A percentile compares a stretch with the other conserved stretches of the same genome.
These are phyloP conservation scores for Ifrita kowaldi DNA, from an alignment of 2,113 vertebrate species.

Conservation along the genomic window DNA sequence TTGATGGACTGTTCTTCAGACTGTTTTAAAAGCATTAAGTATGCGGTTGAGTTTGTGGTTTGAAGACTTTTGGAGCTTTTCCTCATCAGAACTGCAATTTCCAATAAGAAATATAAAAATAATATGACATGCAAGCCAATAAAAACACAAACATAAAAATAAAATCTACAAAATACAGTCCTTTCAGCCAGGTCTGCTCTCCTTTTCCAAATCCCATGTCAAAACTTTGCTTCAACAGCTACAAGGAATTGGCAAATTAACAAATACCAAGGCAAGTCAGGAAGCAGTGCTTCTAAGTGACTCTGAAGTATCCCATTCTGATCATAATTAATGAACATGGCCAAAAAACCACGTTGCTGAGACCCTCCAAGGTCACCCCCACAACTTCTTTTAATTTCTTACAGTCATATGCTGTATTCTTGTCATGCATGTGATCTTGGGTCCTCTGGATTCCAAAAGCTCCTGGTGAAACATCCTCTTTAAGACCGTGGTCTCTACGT, in stretches of 20 bases:
- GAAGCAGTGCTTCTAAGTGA: not conserved
- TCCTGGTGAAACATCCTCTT: not conserved
- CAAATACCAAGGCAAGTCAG: not conserved
- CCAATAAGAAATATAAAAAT: slow-evolving; percentile 23
- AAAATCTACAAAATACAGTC: slow-evolving; percentile 1
- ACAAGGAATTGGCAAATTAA: not conserved
- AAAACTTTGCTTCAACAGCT: not conserved
- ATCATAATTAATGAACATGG: fast-evolving
- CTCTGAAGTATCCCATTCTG: not conserved
- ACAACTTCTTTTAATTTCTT: not conserved
- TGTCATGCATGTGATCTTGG: not conserved
- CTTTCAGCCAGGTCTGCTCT: not conserved
- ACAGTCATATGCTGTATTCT: fast-evolving
- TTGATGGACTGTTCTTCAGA: not conserved
- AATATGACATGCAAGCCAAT: not conserved
- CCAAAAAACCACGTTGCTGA: fast-evolving
- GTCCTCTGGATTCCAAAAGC: not conserved
- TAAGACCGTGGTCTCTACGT: not conserved
- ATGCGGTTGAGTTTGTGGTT: not conserved
- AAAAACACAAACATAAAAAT: slow-evolving; percentile 32
- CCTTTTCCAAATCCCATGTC: not conserved
- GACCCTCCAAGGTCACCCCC: not conserved
- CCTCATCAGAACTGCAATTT: not conserved
- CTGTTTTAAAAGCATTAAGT: not conserved
- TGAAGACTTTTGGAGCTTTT: slow-evolving; percentile 8